Evolutionary conservation across 2,888 invertebrate species (phyloP).

Genomic region (Steinernema hermaphroditum): DNA sequence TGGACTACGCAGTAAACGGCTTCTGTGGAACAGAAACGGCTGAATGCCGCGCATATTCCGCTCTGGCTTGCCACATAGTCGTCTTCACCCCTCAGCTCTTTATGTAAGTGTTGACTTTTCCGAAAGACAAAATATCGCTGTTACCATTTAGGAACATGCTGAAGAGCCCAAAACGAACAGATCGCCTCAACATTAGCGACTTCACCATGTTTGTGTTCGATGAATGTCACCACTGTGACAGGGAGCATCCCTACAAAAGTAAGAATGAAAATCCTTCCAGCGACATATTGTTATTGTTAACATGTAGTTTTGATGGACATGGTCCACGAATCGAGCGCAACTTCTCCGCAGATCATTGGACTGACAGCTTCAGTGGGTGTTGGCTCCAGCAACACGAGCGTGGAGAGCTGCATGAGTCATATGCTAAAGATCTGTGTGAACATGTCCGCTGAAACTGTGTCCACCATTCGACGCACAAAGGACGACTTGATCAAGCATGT

Average conservation of each 20-base stretch:
- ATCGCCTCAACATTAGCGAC: slow-evolving; percentile 42
- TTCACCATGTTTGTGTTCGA: slow-evolving; percentile 80
- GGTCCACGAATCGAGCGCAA: slow-evolving; percentile 43
- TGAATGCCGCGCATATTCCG: background rate
- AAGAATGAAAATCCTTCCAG: slow-evolving; percentile 28
- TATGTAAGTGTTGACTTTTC: slow-evolving; percentile 46
- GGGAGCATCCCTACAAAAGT: slow-evolving; percentile 79
- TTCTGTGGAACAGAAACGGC: slow-evolving; percentile 23
- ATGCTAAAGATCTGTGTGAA: slow-evolving; percentile 59
- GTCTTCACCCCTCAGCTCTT: slow-evolving; percentile 68
- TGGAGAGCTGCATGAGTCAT: slow-evolving; percentile 62
- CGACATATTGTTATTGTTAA: background rate
- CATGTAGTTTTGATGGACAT: slow-evolving; percentile 41
- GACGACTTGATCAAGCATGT: slow-evolving; percentile 25
- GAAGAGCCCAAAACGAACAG: slow-evolving; percentile 17
- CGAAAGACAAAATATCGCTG: no score
- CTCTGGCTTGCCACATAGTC: slow-evolving; percentile 47
- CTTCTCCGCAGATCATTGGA: slow-evolving; percentile 66
- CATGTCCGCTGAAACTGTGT: slow-evolving; percentile 40
- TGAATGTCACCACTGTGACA: slow-evolving; percentile 87
- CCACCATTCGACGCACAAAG: slow-evolving; percentile 20
- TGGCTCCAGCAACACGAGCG: slow-evolving; percentile 64
- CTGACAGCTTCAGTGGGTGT: slow-evolving; percentile 68
- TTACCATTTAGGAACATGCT: slow-evolving; percentile 35
- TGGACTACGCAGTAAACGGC: slow-evolving; percentile 12